Percentiles rank a stretch among this genome's conserved stretches.
phyloP scores from a whole-genome alignment of 2,888 invertebrate species.

The Hemistola chrysoprasaria region DNA sequence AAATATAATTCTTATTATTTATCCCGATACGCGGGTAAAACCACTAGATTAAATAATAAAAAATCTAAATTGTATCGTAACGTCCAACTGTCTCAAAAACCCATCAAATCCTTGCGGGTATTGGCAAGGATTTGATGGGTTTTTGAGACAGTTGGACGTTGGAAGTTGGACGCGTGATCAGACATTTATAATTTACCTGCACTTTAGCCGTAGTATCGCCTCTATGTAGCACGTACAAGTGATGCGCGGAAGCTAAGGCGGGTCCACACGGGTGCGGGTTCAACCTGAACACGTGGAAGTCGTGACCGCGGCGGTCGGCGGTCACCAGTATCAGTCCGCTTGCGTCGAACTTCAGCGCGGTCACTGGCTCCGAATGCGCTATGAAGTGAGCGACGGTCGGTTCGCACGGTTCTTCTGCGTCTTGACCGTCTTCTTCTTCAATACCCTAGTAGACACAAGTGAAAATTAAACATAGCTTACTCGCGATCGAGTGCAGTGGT shows the following conservation, averaged over 20 bases:
- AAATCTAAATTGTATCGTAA: too few species aligned
- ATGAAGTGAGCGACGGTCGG: constrained; percentile 93
- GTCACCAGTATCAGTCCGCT: constrained; percentile 95
- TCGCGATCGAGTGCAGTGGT: too few species aligned
- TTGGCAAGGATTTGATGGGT: too few species aligned
- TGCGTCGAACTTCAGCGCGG: constrained; percentile 94
- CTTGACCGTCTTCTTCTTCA: constrained; percentile 81
- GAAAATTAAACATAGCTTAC: too few species aligned
- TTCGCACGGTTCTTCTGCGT: constrained; percentile 85
- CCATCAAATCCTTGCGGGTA: too few species aligned
- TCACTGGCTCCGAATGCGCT: constrained; percentile 93
- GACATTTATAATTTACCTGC: constrained; percentile 67
- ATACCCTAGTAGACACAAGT: constrained; percentile 48
- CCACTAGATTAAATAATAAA: too few species aligned
- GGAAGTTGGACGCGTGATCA: too few species aligned
- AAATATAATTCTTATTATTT: too few species aligned
- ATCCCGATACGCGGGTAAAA: too few species aligned
- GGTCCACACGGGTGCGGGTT: constrained; percentile 96
- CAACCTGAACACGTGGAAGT: constrained; percentile 97
- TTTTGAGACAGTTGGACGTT: too few species aligned
- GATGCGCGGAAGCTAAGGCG: constrained; percentile 94
- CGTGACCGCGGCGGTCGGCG: constrained; percentile 95
- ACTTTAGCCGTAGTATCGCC: constrained; percentile 98
- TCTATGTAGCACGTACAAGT: constrained; percentile 96
- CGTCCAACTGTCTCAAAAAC: too few species aligned